These are phyloP conservation scores for Drepana arcuata DNA, from an alignment of 1,140 invertebrate genomes.

Conservation along the genomic window DNA sequence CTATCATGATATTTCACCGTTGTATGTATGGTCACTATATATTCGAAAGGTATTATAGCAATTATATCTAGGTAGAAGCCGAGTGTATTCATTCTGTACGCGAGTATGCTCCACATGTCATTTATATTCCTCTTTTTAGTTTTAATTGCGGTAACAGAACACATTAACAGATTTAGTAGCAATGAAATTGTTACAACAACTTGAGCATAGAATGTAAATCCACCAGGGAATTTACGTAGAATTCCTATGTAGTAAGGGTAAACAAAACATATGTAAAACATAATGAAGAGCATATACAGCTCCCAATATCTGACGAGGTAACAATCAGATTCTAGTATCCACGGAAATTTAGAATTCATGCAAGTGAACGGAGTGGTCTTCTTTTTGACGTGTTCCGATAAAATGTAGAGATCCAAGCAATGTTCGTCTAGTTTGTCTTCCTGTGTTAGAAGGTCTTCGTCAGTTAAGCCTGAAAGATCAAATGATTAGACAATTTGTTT, in stretches of 20 bases:
- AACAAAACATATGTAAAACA: constrained; percentile 41
- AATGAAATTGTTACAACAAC: constrained; percentile 43
- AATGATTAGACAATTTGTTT: too few relatives aligned
- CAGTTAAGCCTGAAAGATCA: too few relatives aligned
- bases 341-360: constrained; percentile 41
- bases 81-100: constrained; percentile 49
- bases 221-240: constrained; percentile 34
- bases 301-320: constrained; percentile 54
- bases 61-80: constrained; percentile 61
- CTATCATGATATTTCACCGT: constrained; percentile 36
- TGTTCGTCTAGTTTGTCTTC: constrained; percentile 45
- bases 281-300: constrained; percentile 40
- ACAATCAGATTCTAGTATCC: constrained; percentile 51
- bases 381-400: constrained; percentile 59
- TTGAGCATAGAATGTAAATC: constrained; percentile 38
- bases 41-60: constrained; percentile 57
- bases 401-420: constrained; percentile 53
- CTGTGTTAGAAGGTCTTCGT: constrained; percentile 28
- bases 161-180: constrained; percentile 41
- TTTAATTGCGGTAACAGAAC: constrained; percentile 44
- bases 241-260: constrained; percentile 59
- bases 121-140: constrained; percentile 54
- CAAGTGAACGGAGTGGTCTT: constrained; percentile 40
- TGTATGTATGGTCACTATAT: constrained; percentile 49
- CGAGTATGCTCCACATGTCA: constrained; percentile 38